Percentiles rank a stretch among this genome's conserved stretches.
These are phyloP conservation scores for Nephotettix cincticeps DNA, from an alignment of 1,140 invertebrate species.

Conservation along the genomic window DNA sequence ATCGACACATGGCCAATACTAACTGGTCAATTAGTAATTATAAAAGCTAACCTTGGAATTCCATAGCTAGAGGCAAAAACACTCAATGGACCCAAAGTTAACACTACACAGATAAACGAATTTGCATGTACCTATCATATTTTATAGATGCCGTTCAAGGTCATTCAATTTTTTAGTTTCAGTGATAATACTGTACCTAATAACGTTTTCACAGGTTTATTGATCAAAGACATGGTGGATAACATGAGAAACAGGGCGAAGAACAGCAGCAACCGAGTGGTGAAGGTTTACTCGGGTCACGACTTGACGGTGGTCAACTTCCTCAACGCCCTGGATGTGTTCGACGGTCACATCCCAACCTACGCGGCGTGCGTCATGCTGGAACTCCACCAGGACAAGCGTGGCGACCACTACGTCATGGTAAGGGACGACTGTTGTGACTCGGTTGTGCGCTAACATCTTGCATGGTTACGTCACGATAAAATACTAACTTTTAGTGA, in stretches of 20 bases:
- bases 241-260: slow-evolving; percentile 54
- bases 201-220: slow-evolving; percentile 51
- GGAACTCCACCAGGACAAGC: slow-evolving; percentile 40
- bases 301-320: slow-evolving; percentile 80
- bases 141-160: neutral
- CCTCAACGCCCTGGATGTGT: slow-evolving; percentile 70
- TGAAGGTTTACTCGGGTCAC: slow-evolving; percentile 78
- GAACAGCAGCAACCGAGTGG: slow-evolving; percentile 48
- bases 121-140: neutral
- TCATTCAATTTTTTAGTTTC: neutral
- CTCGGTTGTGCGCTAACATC: too few relatives aligned
- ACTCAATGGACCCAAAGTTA: neutral
- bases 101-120: neutral
- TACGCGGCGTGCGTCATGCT: slow-evolving; percentile 73
- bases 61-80: neutral
- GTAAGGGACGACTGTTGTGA: too few relatives aligned
- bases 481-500: too few relatives aligned
- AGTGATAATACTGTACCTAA: neutral
- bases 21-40: too few relatives aligned
- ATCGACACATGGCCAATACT: too few relatives aligned
- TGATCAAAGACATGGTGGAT: slow-evolving; percentile 63
- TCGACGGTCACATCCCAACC: slow-evolving; percentile 69
- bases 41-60: neutral
- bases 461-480: too few relatives aligned
- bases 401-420: slow-evolving; percentile 48